A percentile compares a stretch with the other conserved stretches of the same genome.
Evolutionary conservation across 2,888 invertebrate species (phyloP).

Genomic region (Iselma pallidipennis): DNA sequence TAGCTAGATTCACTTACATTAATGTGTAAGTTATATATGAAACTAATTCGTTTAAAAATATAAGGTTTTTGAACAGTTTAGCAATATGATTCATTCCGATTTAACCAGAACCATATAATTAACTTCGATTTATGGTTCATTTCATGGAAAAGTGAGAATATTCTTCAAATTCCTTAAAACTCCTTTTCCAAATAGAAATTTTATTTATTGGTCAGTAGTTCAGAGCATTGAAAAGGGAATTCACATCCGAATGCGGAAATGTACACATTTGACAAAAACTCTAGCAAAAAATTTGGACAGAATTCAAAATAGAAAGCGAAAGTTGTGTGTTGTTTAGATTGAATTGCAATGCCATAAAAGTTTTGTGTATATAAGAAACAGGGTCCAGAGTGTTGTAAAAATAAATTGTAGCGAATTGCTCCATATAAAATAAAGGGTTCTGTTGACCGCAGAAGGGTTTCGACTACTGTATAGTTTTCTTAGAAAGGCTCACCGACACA

Average conservation of each 20-base stretch:
- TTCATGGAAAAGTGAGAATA: too few relatives aligned
- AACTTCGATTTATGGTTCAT: too few relatives aligned
- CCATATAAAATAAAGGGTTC: constrained; percentile 37
- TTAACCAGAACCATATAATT: too few relatives aligned
- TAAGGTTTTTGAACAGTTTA: too few relatives aligned
- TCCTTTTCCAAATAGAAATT: not conserved
- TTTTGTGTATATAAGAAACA: constrained; percentile 25
- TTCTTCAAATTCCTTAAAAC: too few relatives aligned
- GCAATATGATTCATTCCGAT: too few relatives aligned
- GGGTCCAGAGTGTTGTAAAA: constrained; percentile 35
- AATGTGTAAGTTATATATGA: too few relatives aligned
- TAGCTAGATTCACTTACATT: too few relatives aligned
- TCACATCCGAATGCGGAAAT: constrained; percentile 17
- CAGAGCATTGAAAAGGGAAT: not conserved
- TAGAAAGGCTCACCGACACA: constrained; percentile 18
- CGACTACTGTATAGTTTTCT: constrained; percentile 41
- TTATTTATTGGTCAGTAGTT: not conserved
- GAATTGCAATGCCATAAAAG: constrained; percentile 33
- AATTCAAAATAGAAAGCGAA: constrained; percentile 35
- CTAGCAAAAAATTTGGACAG: constrained; percentile 5
- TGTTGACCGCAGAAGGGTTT: constrained; percentile 41
- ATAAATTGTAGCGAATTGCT: constrained; percentile 37
- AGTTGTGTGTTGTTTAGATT: constrained; percentile 36
- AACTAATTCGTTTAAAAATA: too few relatives aligned
- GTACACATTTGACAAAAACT: constrained; percentile 12